Evolutionary conservation across 2,113 vertebrate species (phyloP).

Genomic region (Zosterops japonicus): DNA sequence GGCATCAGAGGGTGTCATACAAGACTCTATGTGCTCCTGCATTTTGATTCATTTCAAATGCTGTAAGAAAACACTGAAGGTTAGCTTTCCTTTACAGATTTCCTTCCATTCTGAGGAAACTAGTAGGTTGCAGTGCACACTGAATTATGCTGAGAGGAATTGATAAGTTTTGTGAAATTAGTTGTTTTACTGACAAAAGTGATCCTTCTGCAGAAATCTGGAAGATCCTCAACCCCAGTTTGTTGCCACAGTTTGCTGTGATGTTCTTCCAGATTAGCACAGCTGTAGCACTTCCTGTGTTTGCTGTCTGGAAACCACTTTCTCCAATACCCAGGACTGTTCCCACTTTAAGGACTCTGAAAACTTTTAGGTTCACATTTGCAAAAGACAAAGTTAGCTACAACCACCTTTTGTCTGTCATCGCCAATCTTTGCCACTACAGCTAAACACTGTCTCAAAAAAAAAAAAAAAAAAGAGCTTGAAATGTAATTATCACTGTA

Average conservation of each 20-base stretch:
- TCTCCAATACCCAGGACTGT: background rate
- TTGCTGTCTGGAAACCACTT: conserved; percentile 29
- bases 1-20: background rate
- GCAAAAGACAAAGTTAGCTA: background rate
- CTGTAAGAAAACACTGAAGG: background rate
- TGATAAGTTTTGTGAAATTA: background rate
- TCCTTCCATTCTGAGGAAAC: background rate
- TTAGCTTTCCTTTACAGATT: background rate
- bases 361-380: background rate
- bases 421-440: background rate
- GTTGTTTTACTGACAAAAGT: background rate
- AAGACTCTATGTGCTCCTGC: background rate
- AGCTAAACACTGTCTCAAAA: background rate
- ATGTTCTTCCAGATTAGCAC: background rate
- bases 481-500: background rate
- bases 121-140: background rate
- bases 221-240: background rate
- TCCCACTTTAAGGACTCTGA: background rate
- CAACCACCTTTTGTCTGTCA: background rate
- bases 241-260: background rate
- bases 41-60: background rate
- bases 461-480: background rate
- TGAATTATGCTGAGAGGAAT: background rate
- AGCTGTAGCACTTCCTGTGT: conserved; percentile 4
- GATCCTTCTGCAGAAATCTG: background rate